Evolutionary conservation across 2,888 invertebrate species (phyloP), one percentile per base, ranked within the genome.

Genomic region (Eupelmus urozonus): DNA sequence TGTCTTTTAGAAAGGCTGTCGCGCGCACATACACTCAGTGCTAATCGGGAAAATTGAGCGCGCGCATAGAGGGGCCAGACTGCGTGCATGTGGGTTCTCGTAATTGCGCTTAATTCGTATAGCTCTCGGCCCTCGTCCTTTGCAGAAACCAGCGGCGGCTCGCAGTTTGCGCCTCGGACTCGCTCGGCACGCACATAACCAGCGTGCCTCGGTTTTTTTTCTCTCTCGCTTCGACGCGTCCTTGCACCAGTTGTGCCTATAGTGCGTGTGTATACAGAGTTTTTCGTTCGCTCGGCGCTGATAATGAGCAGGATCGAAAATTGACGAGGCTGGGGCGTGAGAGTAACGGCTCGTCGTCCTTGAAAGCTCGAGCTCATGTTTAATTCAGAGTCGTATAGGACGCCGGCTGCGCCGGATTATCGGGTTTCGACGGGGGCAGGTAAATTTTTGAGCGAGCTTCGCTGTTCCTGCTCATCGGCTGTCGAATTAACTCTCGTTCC

Each of bases 21-120:
- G 34, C 34, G 34, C 34, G 34, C 34, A 34, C 3, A 9, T 34
- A 3, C 5, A 3, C 5, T 34, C 34, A 9, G 9, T 9, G 11
- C 2, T 45, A 45, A 45, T 45, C 45, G 45, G 7, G 45, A 45
- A 45, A 45, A 45, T 45, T 16, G 45, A 45, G 45, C 45, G 23
- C 34, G 27, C 65, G 40, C 51, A 57, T 76, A 66, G 69, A 51
- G 76, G 79, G 79, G 81, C 5, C 34, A 9, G 34, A 9, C 34
- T 5, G 34, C 34, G 34, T 5, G 34, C 34, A 9, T n/a, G n/a
- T n/a, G n/a, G n/a, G n/a, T n/a, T n/a, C n/a, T n/a, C 81, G 87
- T 87, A 88, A 88, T 88, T 88, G 88, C 84, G n/a, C n/a, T n/a
- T n/a, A 88, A 88, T 88, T 88, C 5, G 34, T 85, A 85, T 59